These are phyloP conservation scores for Falco berigora DNA, from an alignment of 2,797 vertebrate species.

Conservation along the genomic window DNA sequence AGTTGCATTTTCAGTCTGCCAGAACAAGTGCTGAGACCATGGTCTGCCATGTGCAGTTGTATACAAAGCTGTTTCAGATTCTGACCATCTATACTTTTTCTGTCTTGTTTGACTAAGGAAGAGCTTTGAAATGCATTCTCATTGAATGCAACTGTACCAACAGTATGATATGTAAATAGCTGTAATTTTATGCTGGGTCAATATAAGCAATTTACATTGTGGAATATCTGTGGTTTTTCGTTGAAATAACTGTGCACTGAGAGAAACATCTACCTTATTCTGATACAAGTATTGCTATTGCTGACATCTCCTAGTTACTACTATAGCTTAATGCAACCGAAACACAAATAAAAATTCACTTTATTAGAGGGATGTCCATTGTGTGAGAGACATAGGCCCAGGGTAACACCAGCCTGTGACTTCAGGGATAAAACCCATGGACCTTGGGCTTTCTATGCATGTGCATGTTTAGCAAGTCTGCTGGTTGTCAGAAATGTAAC, in stretches of 20 bases:
- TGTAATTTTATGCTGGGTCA: background rate
- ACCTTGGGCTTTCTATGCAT: background rate
- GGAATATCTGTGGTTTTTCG: background rate
- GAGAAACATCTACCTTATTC: background rate
- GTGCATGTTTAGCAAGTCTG: background rate
- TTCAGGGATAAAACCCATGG: accelerated
- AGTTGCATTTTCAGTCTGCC: background rate
- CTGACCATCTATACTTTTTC: background rate
- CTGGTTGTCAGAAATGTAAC: background rate
- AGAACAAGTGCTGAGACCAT: background rate
- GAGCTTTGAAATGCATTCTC: background rate
- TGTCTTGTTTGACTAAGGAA: background rate
- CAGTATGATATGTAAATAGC: background rate
- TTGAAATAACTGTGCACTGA: background rate
- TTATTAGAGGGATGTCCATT: background rate
- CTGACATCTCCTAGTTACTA: background rate
- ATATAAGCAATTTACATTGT: background rate
- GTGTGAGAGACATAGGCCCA: background rate
- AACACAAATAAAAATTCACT: background rate
- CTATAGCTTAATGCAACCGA: background rate
- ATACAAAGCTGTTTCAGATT: background rate
- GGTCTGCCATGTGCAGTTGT: background rate
- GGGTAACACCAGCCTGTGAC: background rate
- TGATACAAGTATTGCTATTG: background rate
- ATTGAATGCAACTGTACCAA: background rate